phyloP scores from a whole-genome alignment of 64 coral and sea anemone genomes.

The Cladopsammia gracilis region DNA sequence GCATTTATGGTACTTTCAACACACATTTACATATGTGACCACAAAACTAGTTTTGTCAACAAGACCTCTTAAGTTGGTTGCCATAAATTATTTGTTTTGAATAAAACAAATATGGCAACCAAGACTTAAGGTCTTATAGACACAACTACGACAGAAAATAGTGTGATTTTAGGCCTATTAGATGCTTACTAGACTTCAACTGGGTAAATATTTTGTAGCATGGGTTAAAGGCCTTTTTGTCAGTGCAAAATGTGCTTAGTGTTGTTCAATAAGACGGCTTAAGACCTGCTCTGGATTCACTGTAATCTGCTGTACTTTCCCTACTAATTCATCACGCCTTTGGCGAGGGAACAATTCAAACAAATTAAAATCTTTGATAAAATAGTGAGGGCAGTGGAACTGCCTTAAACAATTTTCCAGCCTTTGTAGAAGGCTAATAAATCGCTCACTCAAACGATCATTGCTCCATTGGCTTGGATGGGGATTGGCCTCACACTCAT shows the following conservation, averaged over 20 bases:
- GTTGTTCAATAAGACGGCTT: neutral
- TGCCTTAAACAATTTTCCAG: conserved; percentile 24
- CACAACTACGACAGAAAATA: too few species aligned
- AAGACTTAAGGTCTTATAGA: too few species aligned
- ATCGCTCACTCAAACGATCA: conserved; percentile 9
- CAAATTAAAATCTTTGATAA: conserved; percentile 73
- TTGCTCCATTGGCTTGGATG: neutral
- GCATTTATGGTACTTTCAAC: too few species aligned
- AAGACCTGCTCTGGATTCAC: neutral
- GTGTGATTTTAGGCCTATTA: too few species aligned
- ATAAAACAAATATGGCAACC: too few species aligned
- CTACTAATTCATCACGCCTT: neutral
- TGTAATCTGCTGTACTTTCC: neutral
- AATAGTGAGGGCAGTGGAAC: conserved; percentile 70
- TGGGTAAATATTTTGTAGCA: too few species aligned
- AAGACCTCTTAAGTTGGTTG: too few species aligned
- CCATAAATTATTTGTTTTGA: too few species aligned
- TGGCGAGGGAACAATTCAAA: conserved; percentile 30
- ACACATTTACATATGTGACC: too few species aligned
- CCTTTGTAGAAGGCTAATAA: conserved; percentile 13
- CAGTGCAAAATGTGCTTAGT: neutral
- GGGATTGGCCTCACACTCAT: conserved; percentile 63
- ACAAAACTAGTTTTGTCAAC: too few species aligned
- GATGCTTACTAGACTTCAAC: too few species aligned
- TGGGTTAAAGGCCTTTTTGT: too few species aligned